Base-by-base conservation (phyloP, 2,113 vertebrate genomes). In the Hippocampus comes region DNA sequence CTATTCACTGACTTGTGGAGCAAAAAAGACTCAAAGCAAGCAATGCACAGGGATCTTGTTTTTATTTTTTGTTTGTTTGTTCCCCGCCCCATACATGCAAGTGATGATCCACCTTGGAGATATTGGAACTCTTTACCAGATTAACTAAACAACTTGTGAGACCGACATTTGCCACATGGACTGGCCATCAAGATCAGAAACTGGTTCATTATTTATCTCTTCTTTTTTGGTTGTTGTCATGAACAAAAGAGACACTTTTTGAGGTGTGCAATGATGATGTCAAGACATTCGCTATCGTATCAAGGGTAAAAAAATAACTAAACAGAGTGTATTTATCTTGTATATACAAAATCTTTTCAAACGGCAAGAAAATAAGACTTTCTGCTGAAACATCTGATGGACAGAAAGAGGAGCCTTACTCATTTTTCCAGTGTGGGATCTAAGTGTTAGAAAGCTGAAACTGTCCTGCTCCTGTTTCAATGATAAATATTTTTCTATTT, bases 401-500 rank as follows among this genome's bases (percentile, higher is more conserved):
- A 86, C 78, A 83, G 86, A 90, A 46, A 82, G 87, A 89, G 87
- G 89, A 91, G 90, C 87, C 89, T 91, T 92, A 89, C 79, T 86
- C 72, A 82, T 73, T 77, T 73, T 79, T 38, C 70, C 81, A 80
- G 85, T 73, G 77, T 83, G 86, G 41, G 38, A n/a, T 43, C 21
- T 80, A 82, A 80, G 83, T 73, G 82, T 78, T 77, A 71, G 77
- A 74, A 81, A 64, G 76, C 84, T 84, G 81, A 81, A 68, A 74
- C 80, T 80, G 67, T 74, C 66, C 63, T 61, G 74, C 84, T 89
- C 87, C 84, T 79, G 78, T 91, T 90, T 92, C 87, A 80, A 89
- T 91, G 89, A 90, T 91, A 70, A 86, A 88, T 93, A 93, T 93
- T 91, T 93, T 93, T 93, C 84, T 93, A 92, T 89, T 86, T 90